Percentiles rank a stretch among this genome's conserved stretches.
These are phyloP conservation scores for Ictalurus furcatus DNA, from an alignment of 2,113 vertebrate genomes.

Conservation along the genomic window DNA sequence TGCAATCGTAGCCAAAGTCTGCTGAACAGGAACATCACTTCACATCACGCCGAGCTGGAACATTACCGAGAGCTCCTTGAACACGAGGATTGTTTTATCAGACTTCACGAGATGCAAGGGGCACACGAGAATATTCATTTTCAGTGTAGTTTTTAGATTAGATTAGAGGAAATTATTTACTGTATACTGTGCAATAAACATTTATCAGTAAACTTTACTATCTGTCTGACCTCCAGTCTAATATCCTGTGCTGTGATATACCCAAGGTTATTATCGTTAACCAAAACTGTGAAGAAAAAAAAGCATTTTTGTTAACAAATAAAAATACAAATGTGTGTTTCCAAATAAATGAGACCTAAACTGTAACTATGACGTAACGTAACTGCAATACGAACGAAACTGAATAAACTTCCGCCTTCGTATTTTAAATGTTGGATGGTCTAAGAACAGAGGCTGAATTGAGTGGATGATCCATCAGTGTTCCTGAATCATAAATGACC, in stretches of 20 bases:
- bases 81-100: not conserved
- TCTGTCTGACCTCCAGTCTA: not conserved
- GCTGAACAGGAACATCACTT: not conserved
- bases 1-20: not conserved
- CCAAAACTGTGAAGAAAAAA: too few relatives aligned
- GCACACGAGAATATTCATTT: not conserved
- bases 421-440: too few relatives aligned
- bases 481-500: too few relatives aligned
- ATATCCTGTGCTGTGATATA: not conserved
- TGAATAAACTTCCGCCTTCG: too few relatives aligned
- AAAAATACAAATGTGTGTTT: too few relatives aligned
- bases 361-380: too few relatives aligned
- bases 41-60: not conserved
- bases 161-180: not conserved
- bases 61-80: not conserved
- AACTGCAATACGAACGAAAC: too few relatives aligned
- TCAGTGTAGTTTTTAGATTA: not conserved
- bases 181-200: not conserved
- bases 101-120: not conserved
- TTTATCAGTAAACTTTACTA: not conserved
- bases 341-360: too few relatives aligned
- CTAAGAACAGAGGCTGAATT: too few relatives aligned
- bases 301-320: too few relatives aligned
- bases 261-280: too few relatives aligned
- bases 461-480: too few relatives aligned